Conservation (phyloP, 1,140 invertebrate genomes). For the Penaeus chinensis region DNA sequence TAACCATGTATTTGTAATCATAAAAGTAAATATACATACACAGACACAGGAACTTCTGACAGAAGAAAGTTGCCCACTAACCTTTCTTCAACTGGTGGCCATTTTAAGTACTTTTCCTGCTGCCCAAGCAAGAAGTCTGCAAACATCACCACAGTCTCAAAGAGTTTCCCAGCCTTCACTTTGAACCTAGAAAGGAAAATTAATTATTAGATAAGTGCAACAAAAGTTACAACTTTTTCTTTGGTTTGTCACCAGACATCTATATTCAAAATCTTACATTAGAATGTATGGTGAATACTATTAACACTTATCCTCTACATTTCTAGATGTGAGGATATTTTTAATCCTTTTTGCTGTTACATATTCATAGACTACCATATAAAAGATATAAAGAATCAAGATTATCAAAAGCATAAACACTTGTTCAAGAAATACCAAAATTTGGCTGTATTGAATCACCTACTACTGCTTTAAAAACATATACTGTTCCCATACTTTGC, state of each 20-base stretch:
- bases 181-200: neutral
- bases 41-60: neutral
- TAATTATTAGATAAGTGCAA: too few species aligned
- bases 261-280: too few species aligned
- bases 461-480: neutral
- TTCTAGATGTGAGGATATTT: too few species aligned
- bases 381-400: too few species aligned
- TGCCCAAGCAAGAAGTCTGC: slow-evolving; percentile 14
- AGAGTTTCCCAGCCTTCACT: neutral
- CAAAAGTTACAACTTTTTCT: too few species aligned
- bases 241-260: too few species aligned
- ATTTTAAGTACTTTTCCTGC: slow-evolving; percentile 6
- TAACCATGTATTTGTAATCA: too few species aligned
- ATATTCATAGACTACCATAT: too few species aligned
- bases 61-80: neutral
- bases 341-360: too few species aligned
- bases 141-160: slow-evolving; percentile 11
- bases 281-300: too few species aligned
- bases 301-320: too few species aligned
- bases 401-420: too few species aligned
- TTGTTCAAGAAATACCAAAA: neutral
- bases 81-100: slow-evolving; percentile 35
- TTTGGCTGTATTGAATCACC: neutral
- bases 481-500: neutral
- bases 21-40: neutral